These are phyloP conservation scores for Zoanthus gigantus DNA, from an alignment of 92 coral and sea anemone species.

Conservation along the genomic window DNA sequence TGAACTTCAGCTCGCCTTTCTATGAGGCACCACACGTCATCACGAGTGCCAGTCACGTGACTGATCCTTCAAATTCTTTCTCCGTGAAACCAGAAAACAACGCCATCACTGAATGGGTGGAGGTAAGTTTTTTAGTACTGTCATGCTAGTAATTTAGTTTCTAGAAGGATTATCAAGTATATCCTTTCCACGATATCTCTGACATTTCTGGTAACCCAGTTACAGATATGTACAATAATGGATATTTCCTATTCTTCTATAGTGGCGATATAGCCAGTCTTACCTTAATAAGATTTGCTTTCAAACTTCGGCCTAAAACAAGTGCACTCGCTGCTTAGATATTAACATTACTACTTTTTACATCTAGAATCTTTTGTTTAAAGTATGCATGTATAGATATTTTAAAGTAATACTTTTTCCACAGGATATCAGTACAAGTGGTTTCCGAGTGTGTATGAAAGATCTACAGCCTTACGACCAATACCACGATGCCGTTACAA, in stretches of 20 bases:
- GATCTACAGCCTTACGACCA: slow-evolving; percentile 72
- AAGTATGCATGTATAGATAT: too few species aligned
- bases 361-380: too few species aligned
- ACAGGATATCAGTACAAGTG: slow-evolving; percentile 59
- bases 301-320: too few species aligned
- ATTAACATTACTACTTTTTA: too few species aligned
- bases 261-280: too few species aligned
- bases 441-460: slow-evolving; percentile 76
- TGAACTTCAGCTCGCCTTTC: slow-evolving; percentile 67
- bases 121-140: slow-evolving; percentile 45
- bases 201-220: too few species aligned
- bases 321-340: too few species aligned
- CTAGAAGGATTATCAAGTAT: too few species aligned
- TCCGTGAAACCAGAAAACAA: slow-evolving; percentile 68
- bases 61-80: slow-evolving; percentile 52
- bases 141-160: neutral
- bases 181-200: too few species aligned
- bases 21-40: slow-evolving; percentile 67
- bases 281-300: too few species aligned
- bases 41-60: slow-evolving; percentile 74
- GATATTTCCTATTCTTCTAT: too few species aligned
- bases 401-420: neutral
- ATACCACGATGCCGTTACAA: slow-evolving; percentile 77
- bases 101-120: slow-evolving; percentile 79
- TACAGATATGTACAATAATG: too few species aligned